Base-by-base conservation (phyloP, 1,140 invertebrate species). In the Araneus ventricosus region DNA sequence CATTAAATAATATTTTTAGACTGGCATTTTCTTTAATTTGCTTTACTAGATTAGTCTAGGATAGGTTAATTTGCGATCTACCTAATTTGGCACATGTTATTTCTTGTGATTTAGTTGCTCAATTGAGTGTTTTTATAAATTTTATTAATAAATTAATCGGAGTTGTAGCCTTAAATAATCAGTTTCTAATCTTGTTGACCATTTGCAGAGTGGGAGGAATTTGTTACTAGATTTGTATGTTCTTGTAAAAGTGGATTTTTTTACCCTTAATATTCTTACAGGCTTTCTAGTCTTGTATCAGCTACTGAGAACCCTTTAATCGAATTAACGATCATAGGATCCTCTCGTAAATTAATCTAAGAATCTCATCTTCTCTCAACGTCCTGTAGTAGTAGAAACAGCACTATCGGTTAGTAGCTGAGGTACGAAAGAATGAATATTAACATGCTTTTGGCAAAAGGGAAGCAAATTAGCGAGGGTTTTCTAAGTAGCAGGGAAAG, bases 251-350 rank as follows among this genome's bases (percentile, higher is more conserved):
- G 67, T 8, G 24, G 2, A 1, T n/a, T n/a, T n/a, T n/a, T 84
- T 84, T 80, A 7, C 24, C 41, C 82, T 10, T 57, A 45, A 84
- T 27, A 52, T 45, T 84, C 10, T 24, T 39, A 24, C 10, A 8
- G 82, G 45, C 6, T 57, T 84, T 45, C 27, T 17, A 22, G n/a
- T 24, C 82, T 84, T 57, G 17, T 84, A 84, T 84, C 41, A 84
- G 82, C 52, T 84, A 84, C 52, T 41, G 52, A 84, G 82, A 41
- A 20, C 14, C 5, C 27, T 52, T 24, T 84, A 84, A 84, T 84
- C 45, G 82, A 45, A 84, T 84, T 84, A 84, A n/a, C 10, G 82
- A 84, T 84, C 27, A 84, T 45, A n/a, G n/a, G n/a, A n/a, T n/a
- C n/a, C n/a, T n/a, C n/a, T 41, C 39, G 7, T 14, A 57, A 45